A percentile compares a stretch with the other conserved stretches of the same genome.
Conservation (phyloP, 2,113 vertebrate species). For the Syngnathus scovelli region DNA sequence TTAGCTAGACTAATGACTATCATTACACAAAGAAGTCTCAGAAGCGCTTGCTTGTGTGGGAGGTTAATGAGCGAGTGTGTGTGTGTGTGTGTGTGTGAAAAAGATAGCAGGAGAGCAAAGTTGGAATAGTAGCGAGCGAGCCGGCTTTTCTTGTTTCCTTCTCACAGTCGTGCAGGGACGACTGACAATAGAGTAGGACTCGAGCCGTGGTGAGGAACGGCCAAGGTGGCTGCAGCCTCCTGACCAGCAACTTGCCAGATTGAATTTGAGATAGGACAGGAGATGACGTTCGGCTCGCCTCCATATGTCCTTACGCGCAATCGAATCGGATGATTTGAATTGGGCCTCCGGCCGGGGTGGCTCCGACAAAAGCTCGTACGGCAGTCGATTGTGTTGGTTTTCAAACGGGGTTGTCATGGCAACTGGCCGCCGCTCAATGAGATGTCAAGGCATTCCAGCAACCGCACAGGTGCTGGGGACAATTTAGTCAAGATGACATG, state of each 20-base stretch:
- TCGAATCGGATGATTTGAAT: conserved; percentile 11
- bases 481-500: background rate
- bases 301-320: conserved; percentile 32
- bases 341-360: conserved; percentile 18
- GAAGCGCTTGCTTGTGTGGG: conserved; percentile 59
- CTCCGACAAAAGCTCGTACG: conserved; percentile 7
- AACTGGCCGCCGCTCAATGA: conserved; percentile 61
- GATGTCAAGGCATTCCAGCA: conserved; percentile 56
- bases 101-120: conserved; percentile 24
- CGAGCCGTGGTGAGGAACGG: background rate
- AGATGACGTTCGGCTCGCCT: background rate
- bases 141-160: too few species aligned
- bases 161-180: too few species aligned
- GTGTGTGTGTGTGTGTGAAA: conserved; percentile 26
- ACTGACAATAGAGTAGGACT: background rate
- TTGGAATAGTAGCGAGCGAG: background rate
- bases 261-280: background rate
- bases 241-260: too few species aligned
- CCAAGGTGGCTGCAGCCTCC: background rate
- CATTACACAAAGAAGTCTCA: conserved; percentile 56
- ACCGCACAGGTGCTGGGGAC: conserved; percentile 6
- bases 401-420: conserved; percentile 56
- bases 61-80: conserved; percentile 52
- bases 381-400: conserved; percentile 41
- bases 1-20: conserved; percentile 64